Evolutionary conservation across 2,113 vertebrate species (phyloP).

Genomic region (Halichoerus grypus): DNA sequence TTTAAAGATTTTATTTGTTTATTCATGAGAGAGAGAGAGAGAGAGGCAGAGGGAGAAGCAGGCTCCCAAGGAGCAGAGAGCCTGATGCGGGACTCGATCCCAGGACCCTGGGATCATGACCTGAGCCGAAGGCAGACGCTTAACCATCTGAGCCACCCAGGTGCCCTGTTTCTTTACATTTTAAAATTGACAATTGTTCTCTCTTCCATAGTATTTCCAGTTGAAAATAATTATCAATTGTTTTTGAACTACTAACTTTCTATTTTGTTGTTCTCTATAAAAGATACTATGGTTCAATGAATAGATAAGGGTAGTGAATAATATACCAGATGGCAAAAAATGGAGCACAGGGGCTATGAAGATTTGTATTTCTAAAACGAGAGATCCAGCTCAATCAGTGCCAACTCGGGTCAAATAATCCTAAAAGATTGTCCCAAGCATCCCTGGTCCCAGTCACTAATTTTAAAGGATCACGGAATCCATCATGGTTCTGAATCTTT

Average conservation of each 20-base stretch:
- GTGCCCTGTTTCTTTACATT: neutral
- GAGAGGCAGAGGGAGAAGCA: too few species aligned
- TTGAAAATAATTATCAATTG: neutral
- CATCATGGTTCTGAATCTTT: neutral
- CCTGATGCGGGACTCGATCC: too few species aligned
- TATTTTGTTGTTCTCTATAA: neutral
- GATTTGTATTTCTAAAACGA: neutral
- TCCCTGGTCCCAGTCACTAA: too few species aligned
- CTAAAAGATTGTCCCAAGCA: neutral
- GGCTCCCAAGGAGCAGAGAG: too few species aligned
- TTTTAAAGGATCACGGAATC: neutral
- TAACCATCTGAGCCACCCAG: too few species aligned
- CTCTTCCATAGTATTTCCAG: neutral
- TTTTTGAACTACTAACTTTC: neutral
- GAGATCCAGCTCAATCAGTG: neutral
- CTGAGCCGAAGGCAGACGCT: too few species aligned
- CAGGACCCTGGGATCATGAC: too few species aligned
- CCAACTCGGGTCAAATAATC: neutral
- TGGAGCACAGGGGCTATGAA: neutral
- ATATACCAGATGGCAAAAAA: neutral
- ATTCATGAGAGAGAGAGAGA: too few species aligned
- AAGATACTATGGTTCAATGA: neutral
- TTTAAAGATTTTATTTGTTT: too few species aligned
- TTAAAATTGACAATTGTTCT: neutral
- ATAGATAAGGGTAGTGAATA: neutral